A percentile compares a stretch with the other conserved stretches of the same genome.
Evolutionary conservation across 2,888 invertebrate genomes (phyloP).

Genomic region (Polyploca ridens): DNA sequence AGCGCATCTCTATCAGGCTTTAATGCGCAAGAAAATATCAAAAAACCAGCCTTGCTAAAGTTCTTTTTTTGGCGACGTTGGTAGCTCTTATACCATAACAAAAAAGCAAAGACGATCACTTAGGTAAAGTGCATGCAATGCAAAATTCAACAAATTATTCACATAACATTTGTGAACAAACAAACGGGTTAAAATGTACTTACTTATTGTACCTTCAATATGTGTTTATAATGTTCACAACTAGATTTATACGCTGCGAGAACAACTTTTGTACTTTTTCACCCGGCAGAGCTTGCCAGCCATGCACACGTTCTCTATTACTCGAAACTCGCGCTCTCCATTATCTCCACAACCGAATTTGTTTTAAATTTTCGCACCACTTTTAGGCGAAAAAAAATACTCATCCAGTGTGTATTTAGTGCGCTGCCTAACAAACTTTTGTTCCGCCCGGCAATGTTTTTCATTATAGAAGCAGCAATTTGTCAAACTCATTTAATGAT

Average conservation of each 20-base stretch:
- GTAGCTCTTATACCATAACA: too few relatives aligned
- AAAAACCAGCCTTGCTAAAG: too few relatives aligned
- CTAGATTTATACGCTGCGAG: conserved; percentile 53
- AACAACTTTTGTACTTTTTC: conserved; percentile 81
- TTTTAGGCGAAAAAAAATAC: conserved; percentile 57
- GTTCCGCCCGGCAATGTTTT: conserved; percentile 43
- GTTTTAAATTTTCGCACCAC: conserved; percentile 70
- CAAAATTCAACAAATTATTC: background rate
- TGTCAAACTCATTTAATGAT: background rate
- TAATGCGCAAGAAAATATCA: too few relatives aligned
- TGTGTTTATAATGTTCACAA: conserved; percentile 35
- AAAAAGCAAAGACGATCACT: too few relatives aligned
- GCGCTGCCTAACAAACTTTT: conserved; percentile 48
- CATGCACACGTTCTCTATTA: conserved; percentile 71
- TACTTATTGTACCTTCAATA: background rate
- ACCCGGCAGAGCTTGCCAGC: conserved; percentile 73
- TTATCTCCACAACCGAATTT: conserved; percentile 77
- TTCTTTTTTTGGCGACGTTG: too few relatives aligned
- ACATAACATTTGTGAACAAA: background rate
- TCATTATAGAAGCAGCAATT: conserved; percentile 42
- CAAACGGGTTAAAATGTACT: background rate
- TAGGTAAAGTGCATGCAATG: too few relatives aligned
- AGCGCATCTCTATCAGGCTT: too few relatives aligned
- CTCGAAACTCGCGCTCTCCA: conserved; percentile 77
- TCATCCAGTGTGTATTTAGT: conserved; percentile 55